These are phyloP conservation scores for Eolophus roseicapilla DNA, from an alignment of 2,113 vertebrate species.

Conservation along the genomic window DNA sequence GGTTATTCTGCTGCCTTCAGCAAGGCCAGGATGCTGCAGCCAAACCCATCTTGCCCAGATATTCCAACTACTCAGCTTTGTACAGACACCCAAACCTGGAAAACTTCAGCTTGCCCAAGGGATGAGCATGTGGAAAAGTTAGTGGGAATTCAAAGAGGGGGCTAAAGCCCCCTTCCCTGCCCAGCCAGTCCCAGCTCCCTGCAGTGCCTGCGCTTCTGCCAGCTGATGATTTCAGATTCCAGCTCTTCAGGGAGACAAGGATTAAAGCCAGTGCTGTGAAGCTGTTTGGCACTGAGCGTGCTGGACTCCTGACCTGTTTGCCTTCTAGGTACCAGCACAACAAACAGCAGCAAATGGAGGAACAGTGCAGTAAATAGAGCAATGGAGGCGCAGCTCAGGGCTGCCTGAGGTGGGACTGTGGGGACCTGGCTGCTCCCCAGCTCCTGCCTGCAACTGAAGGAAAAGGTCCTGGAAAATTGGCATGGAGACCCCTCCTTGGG, in stretches of 20 bases:
- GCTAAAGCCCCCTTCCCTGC: neutral
- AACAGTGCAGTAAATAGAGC: neutral
- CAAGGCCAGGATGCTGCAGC: neutral
- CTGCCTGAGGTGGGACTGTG: neutral
- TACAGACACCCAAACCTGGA: neutral
- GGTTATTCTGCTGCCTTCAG: neutral
- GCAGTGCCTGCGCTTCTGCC: neutral
- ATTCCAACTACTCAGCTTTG: neutral
- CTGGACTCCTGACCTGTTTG: accelerated
- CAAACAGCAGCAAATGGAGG: neutral
- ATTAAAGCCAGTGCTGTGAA: neutral
- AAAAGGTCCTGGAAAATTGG: neutral
- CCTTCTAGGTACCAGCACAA: neutral
- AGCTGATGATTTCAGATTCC: neutral
- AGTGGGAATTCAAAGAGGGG: neutral
- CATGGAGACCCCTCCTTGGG: neutral
- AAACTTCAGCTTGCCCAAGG: neutral
- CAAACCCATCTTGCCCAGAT: neutral
- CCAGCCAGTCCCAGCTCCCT: neutral
- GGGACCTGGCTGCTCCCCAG: neutral
- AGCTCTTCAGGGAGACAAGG: neutral
- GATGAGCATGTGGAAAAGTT: neutral
- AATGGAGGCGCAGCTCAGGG: neutral
- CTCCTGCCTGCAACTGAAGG: neutral
- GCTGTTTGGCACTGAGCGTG: neutral